phyloP scores from a whole-genome alignment of 2,113 vertebrate genomes.

The Brachypodius melanocephalos region DNA sequence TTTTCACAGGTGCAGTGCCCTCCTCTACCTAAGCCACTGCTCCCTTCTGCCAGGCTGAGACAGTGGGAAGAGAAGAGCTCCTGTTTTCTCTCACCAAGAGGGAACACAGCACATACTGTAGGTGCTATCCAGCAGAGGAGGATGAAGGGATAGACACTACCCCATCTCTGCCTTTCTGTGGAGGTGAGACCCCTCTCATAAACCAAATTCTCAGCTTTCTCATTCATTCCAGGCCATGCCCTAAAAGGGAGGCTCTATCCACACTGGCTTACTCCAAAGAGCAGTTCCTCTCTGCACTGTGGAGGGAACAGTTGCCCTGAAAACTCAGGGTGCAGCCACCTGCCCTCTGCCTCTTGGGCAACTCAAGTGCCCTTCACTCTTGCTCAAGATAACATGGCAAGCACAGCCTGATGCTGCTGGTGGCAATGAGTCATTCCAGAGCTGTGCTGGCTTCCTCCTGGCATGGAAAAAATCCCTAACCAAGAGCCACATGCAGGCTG shows the following conservation, averaged over 20 bases:
- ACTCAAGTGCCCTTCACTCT: neutral
- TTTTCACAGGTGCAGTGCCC: neutral
- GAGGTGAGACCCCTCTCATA: neutral
- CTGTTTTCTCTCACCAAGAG: accelerated
- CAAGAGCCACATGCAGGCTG: neutral
- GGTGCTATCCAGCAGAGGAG: neutral
- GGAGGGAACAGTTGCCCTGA: neutral
- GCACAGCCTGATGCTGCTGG: neutral
- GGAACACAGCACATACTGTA: neutral
- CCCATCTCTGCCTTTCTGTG: neutral
- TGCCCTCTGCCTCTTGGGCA: neutral
- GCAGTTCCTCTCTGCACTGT: neutral
- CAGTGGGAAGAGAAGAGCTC: neutral
- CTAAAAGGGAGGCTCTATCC: neutral
- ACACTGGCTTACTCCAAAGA: neutral
- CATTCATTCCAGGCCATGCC: neutral
- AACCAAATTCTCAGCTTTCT: neutral
- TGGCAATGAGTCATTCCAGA: neutral
- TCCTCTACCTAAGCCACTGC: neutral
- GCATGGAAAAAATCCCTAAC: neutral
- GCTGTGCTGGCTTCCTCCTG: neutral
- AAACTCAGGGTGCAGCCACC: neutral
- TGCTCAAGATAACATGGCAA: neutral
- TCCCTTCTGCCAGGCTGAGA: neutral
- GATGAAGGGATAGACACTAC: neutral